phyloP scores from a whole-genome alignment of 2,797 vertebrate species.

The Martes flavigula region DNA sequence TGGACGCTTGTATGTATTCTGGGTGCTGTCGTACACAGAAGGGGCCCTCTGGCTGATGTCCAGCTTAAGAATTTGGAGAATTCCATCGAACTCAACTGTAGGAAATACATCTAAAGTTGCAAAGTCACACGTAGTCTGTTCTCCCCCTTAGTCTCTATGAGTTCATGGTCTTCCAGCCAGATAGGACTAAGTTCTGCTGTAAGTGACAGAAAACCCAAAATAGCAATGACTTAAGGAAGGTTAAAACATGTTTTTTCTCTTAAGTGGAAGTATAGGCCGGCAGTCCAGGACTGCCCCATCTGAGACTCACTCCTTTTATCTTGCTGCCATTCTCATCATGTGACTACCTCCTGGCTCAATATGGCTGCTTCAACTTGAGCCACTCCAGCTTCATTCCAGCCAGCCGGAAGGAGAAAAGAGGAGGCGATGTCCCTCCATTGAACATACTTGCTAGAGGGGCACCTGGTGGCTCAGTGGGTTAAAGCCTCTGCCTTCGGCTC shows the following conservation, averaged over 20 bases:
- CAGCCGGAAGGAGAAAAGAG: background rate
- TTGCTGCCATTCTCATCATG: background rate
- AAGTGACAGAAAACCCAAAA: background rate
- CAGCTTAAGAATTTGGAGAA: background rate
- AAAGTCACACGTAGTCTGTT: background rate
- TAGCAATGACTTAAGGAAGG: background rate
- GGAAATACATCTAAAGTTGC: background rate
- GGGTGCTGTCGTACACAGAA: background rate
- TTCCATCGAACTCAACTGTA: background rate
- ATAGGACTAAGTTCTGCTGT: background rate
- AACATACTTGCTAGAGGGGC: background rate
- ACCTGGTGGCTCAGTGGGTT: too few relatives aligned
- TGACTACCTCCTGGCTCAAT: background rate
- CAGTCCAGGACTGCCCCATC: too few relatives aligned
- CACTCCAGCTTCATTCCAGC: background rate
- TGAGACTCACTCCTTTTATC: background rate
- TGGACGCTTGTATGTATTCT: background rate
- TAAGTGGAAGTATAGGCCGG: background rate
- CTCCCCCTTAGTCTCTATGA: background rate
- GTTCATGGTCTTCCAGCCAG: background rate
- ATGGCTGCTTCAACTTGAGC: background rate
- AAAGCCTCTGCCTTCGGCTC: too few relatives aligned
- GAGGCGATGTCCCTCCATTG: background rate
- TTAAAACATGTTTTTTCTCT: background rate
- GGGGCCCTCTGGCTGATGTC: background rate